These are phyloP conservation scores for Hirtodrosophila alboralis DNA, from an alignment of 2,888 invertebrate species.

Conservation along the genomic window DNA sequence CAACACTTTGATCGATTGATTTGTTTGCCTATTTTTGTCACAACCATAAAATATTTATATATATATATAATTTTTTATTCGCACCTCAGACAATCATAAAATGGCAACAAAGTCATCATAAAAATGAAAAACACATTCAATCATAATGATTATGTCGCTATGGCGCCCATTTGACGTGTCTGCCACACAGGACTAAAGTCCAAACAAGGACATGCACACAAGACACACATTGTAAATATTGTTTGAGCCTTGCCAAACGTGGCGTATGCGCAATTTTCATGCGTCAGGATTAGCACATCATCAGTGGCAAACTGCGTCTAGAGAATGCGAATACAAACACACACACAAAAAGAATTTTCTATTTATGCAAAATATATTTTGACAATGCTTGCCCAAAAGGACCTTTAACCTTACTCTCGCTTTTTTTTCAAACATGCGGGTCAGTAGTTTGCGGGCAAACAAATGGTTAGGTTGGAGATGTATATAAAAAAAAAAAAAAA, in stretches of 20 bases:
- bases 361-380: conserved; percentile 53
- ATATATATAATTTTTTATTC: conserved; percentile 7
- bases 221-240: neutral
- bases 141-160: conserved; percentile 40
- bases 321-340: conserved; percentile 18
- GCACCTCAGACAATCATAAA: conserved; percentile 28
- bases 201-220: neutral
- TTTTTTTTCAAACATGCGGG: conserved; percentile 36
- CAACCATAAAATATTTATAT: neutral
- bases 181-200: neutral
- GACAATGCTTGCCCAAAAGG: conserved; percentile 5
- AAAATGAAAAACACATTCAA: conserved; percentile 43
- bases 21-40: no score
- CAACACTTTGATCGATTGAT: no score
- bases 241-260: conserved; percentile 21
- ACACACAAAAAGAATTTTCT: conserved; percentile 25
- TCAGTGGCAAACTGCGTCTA: conserved; percentile 42
- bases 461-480: conserved; percentile 7
- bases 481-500: conserved; percentile 22
- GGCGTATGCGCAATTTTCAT: conserved; percentile 40
- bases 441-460: conserved; percentile 43
- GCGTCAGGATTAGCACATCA: conserved; percentile 67
- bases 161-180: conserved; percentile 7
- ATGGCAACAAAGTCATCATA: conserved; percentile 38
- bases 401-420: conserved; percentile 40